These are phyloP conservation scores for Melanostigma gelatinosum DNA, from an alignment of 2,113 vertebrate genomes.

Conservation along the genomic window DNA sequence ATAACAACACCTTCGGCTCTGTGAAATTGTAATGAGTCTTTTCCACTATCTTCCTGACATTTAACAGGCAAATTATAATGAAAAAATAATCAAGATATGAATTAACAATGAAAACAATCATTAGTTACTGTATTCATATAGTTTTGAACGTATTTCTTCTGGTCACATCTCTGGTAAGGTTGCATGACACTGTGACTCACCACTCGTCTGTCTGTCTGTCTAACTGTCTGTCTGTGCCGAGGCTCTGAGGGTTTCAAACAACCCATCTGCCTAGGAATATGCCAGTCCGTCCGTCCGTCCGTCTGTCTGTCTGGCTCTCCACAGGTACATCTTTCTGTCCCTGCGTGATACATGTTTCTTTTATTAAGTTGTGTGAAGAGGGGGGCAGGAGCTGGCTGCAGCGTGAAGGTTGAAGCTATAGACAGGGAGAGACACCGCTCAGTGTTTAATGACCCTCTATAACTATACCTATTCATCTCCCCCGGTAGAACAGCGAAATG, in stretches of 20 bases:
- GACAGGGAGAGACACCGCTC: constrained; percentile 63
- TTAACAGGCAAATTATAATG: constrained; percentile 5
- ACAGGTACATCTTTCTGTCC: constrained; percentile 68
- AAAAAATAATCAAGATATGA: not conserved
- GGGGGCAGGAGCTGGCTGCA: constrained; percentile 55
- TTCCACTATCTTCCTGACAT: not conserved
- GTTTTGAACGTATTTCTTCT: not conserved
- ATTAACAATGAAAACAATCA: not conserved
- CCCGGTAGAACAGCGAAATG: constrained; percentile 53
- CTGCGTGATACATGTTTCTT: constrained; percentile 58
- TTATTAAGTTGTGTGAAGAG: constrained; percentile 54
- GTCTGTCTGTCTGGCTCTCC: constrained; percentile 59
- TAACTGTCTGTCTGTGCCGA: constrained; percentile 39
- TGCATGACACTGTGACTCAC: constrained; percentile 28
- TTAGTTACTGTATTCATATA: not conserved
- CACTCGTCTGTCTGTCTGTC: constrained; percentile 16
- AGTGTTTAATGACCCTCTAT: constrained; percentile 77
- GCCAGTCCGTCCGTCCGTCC: constrained; percentile 53
- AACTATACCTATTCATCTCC: constrained; percentile 77
- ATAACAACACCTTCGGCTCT: not conserved
- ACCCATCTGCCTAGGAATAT: constrained; percentile 72
- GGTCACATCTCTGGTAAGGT: constrained; percentile 18
- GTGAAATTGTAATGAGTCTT: not conserved
- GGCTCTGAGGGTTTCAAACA: constrained; percentile 47
- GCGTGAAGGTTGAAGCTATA: constrained; percentile 78